phyloP scores from a whole-genome alignment of 2,888 invertebrate species.

The Itoplectis maculator region DNA sequence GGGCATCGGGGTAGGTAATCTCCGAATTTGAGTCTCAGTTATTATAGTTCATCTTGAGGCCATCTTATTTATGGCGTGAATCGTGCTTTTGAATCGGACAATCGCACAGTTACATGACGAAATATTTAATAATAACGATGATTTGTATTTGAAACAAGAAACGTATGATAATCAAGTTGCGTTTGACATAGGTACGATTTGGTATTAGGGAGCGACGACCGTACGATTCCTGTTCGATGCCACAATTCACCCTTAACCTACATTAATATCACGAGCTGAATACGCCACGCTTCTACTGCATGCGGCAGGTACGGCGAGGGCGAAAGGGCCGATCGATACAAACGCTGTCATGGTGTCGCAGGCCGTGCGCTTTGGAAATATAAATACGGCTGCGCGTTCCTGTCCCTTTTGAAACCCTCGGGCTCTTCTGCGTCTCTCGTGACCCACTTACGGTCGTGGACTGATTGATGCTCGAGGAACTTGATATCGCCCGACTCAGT shows the following conservation, averaged over 20 bases:
- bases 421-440: slow-evolving; percentile 54
- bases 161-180: background rate
- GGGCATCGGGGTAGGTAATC: no score
- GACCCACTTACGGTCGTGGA: slow-evolving; percentile 49
- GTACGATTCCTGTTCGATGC: slow-evolving; percentile 5
- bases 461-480: slow-evolving; percentile 66
- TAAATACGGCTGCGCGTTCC: slow-evolving; percentile 48
- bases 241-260: slow-evolving; percentile 75
- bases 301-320: slow-evolving; percentile 42
- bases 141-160: background rate
- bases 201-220: background rate
- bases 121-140: no score
- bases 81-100: no score
- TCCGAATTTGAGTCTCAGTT: no score
- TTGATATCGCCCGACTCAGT: slow-evolving; percentile 45
- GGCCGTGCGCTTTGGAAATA: slow-evolving; percentile 53
- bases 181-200: background rate
- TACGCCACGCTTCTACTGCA: slow-evolving; percentile 57
- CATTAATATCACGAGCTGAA: slow-evolving; percentile 72
- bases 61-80: no score
- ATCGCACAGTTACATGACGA: no score
- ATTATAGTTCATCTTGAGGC: no score
- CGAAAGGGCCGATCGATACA: slow-evolving; percentile 76
- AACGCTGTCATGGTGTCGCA: slow-evolving; percentile 63
- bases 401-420: slow-evolving; percentile 24